Evolutionary conservation across 2,797 vertebrate species (phyloP).

Genomic region (Onychomys torridus): DNA sequence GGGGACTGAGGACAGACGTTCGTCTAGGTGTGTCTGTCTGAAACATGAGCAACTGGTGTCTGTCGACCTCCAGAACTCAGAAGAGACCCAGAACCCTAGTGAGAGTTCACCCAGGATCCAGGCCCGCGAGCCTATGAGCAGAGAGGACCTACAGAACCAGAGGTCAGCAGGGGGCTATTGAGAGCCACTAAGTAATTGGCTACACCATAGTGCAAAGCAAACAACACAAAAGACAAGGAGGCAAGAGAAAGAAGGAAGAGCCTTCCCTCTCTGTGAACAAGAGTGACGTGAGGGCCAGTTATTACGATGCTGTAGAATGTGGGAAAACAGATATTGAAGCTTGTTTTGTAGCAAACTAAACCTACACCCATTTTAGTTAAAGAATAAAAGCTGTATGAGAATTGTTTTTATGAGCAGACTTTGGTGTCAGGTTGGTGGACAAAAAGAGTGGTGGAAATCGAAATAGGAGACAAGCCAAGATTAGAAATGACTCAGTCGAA

Average conservation of each 20-base stretch:
- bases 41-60: not conserved
- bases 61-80: not conserved
- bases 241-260: not conserved
- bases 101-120: not conserved
- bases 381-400: not conserved
- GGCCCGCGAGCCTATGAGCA: not conserved
- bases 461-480: not conserved
- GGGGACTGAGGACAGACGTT: not conserved
- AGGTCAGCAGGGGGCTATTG: fast-evolving
- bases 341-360: not conserved
- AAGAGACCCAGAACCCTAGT: not conserved
- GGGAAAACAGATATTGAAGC: not conserved
- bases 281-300: fast-evolving
- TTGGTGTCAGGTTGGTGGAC: not conserved
- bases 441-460: not conserved
- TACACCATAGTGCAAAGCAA: not conserved
- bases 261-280: not conserved
- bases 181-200: not conserved
- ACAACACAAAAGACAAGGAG: not conserved
- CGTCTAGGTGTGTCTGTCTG: fast-evolving
- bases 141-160: not conserved
- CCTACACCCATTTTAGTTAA: not conserved
- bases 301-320: fast-evolving
- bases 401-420: not conserved
- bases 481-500: not conserved